Conservation (phyloP, 2,797 vertebrate genomes). For the Hippopotamyrus pictus region DNA sequence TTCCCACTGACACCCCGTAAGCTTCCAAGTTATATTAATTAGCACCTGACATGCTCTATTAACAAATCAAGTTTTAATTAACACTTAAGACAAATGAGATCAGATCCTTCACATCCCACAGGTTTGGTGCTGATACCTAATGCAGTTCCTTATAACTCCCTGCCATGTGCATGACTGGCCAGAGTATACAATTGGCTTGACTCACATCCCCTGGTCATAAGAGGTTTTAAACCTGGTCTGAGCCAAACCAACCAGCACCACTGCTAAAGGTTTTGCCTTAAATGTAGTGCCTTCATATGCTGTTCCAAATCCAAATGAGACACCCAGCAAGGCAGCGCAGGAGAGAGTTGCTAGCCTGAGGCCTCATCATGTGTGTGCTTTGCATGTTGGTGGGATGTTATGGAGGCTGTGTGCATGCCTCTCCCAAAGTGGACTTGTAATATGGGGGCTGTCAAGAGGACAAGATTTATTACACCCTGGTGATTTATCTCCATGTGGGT, state of each 20-base stretch:
- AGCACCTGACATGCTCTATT: background rate
- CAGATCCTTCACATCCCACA: constrained; percentile 17
- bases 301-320: background rate
- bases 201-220: background rate
- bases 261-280: background rate
- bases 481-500: constrained; percentile 58
- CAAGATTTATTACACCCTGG: constrained; percentile 56
- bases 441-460: constrained; percentile 51
- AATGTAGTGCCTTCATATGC: background rate
- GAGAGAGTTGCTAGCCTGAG: background rate
- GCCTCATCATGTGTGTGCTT: background rate
- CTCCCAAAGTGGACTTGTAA: constrained; percentile 33
- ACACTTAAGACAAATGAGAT: background rate
- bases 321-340: background rate
- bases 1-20: background rate
- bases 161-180: background rate
- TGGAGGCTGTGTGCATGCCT: background rate
- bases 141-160: background rate
- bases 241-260: background rate
- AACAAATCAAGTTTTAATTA: background rate
- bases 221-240: background rate
- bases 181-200: background rate
- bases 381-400: background rate
- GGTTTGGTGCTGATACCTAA: background rate
- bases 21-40: background rate